These are phyloP conservation scores for Ranitomeya variabilis DNA, from an alignment of 2,113 vertebrate species.

Conservation along the genomic window DNA sequence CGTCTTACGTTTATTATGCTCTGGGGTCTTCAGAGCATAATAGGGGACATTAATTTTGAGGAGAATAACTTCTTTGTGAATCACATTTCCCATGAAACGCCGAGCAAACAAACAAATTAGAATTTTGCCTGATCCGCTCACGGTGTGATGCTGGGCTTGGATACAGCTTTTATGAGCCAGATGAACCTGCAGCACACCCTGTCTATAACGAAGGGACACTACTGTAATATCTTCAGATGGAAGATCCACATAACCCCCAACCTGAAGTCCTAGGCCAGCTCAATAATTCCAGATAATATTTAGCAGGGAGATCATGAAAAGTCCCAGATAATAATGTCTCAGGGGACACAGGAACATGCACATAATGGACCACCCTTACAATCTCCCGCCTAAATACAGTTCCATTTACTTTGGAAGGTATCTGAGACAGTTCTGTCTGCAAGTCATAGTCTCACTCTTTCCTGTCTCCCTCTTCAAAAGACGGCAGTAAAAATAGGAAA, in stretches of 20 bases:
- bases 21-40: no score
- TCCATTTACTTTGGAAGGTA: slow-evolving; percentile 35
- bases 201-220: no score
- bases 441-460: slow-evolving; percentile 17
- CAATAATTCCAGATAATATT: not conserved
- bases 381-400: not conserved
- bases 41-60: no score
- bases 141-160: no score
- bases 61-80: no score
- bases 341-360: not conserved
- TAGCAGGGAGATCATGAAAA: not conserved
- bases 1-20: no score
- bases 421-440: slow-evolving; percentile 20
- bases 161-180: no score
- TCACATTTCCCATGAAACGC: no score
- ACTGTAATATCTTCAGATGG: no score
- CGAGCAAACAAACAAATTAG: no score
- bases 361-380: not conserved
- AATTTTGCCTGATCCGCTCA: no score
- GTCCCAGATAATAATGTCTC: not conserved
- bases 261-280: not conserved
- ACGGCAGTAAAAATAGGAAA: slow-evolving; percentile 37
- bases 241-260: not conserved
- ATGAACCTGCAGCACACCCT: no score
- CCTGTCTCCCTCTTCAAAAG: slow-evolving; percentile 38